phyloP scores from a whole-genome alignment of 2,888 invertebrate genomes.

The Noctua comes region DNA sequence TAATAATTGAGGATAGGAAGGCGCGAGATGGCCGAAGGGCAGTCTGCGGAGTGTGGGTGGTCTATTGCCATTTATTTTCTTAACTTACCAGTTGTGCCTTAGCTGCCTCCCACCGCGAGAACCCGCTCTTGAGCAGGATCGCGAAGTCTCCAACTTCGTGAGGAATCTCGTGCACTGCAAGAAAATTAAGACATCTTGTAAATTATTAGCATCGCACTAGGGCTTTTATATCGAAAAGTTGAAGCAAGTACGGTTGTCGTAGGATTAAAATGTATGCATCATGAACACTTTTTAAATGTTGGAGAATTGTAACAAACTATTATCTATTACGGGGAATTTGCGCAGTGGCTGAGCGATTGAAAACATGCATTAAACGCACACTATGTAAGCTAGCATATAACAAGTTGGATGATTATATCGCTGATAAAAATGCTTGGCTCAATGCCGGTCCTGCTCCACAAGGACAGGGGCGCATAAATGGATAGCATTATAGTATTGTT shows the following conservation, averaged over 20 bases:
- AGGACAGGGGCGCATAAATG: too few species aligned
- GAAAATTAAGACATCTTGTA: neutral
- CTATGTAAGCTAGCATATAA: too few species aligned
- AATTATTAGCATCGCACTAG: neutral
- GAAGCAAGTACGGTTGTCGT: neutral
- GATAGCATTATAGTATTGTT: too few species aligned
- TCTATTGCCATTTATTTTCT: neutral
- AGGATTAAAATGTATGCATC: neutral
- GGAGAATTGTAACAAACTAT: neutral
- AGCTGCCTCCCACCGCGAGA: slow-evolving; percentile 98
- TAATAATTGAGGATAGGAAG: neutral
- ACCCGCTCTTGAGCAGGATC: slow-evolving; percentile 97
- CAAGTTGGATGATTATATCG: too few species aligned
- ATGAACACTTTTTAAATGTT: neutral
- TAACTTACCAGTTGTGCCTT: slow-evolving; percentile 95
- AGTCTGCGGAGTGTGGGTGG: neutral
- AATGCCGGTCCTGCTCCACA: too few species aligned
- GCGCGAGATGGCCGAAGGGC: neutral
- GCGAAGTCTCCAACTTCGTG: slow-evolving; percentile 99
- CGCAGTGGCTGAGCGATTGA: too few species aligned
- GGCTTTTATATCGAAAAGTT: neutral
- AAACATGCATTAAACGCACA: too few species aligned
- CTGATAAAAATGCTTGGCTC: too few species aligned
- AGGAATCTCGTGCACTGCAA: slow-evolving; percentile 97
- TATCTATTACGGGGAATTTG: too few species aligned